These are phyloP conservation scores for Schizaphis graminum DNA, from an alignment of 2,888 invertebrate species.

Conservation along the genomic window DNA sequence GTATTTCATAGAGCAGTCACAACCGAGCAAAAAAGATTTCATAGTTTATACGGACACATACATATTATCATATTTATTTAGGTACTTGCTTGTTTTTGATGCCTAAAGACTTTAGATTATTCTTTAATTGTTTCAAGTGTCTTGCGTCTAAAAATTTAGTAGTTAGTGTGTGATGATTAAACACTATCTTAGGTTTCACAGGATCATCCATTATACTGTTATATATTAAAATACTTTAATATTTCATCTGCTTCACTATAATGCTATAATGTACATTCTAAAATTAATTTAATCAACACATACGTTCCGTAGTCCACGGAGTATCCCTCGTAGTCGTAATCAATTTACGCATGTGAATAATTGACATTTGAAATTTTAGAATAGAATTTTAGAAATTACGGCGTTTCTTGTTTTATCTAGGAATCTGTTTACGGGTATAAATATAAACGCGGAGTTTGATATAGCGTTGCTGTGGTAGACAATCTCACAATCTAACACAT, in stretches of 20 bases:
- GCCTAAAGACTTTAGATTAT: constrained; percentile 10
- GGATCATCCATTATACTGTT: background rate
- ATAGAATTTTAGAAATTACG: background rate
- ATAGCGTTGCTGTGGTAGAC: background rate
- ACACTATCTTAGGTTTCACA: background rate
- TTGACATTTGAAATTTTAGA: background rate
- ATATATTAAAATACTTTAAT: background rate
- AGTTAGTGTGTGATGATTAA: background rate
- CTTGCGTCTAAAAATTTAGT: background rate
- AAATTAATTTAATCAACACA: background rate
- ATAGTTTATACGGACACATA: background rate
- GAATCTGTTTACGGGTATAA: too few relatives aligned
- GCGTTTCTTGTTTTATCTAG: background rate
- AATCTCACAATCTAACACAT: background rate
- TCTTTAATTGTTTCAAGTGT: constrained; percentile 7
- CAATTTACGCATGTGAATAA: background rate
- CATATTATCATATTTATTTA: background rate
- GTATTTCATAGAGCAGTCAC: too few relatives aligned
- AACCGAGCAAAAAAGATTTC: background rate
- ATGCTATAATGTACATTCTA: background rate
- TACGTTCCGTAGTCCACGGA: background rate
- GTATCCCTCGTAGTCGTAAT: background rate
- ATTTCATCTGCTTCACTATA: background rate
- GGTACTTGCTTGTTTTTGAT: background rate
- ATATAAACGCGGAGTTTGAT: too few relatives aligned